Base-by-base conservation (phyloP, 2,797 vertebrate species). In the Malurus splendens region DNA sequence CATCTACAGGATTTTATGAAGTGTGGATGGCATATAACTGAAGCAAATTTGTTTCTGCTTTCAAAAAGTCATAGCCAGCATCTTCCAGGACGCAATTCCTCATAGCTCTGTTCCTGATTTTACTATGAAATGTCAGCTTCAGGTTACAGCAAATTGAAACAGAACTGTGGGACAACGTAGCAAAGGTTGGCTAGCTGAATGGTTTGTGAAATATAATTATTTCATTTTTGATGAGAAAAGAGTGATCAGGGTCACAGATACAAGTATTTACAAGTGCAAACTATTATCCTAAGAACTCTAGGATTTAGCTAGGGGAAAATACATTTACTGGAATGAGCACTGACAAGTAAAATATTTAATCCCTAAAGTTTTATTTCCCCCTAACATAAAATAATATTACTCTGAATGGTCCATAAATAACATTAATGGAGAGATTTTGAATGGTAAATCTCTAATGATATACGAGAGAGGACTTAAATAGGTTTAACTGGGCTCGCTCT, bases 391-490 rank as follows among this genome's bases (percentile, higher is more conserved):
- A 93, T 93, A 92, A 92, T 93, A 93, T 93, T 93, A 79, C 85
- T 87, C 90, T 92, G 93, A 95, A 93, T 95, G 82, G 79, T 86
- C 77, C 94, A 95, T 95, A 95, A 95, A 95, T 95, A 95, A 95
- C 44, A 67, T 79, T 95, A 95, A 95, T 95, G 90, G 87, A 92
- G 94, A 93, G 77, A 93, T 90, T 94, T 47, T 89, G 90, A 94
- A 92, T 78, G 80, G 90, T 80, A 94, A 94, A 94, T 90, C 90
- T 93, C 92, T 87, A 94, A 93, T 95, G 94, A 95, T 92, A 88
- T 94, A 94, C 18, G 86, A 93, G 84, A 87, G 65, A 42, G 50
- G 75, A 85, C 71, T 93, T 93, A 92, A 89, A 75, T 20, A 86
- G 67, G 17, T 90, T 95, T 87, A 93, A 90, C 74, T 51, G 68